phyloP scores from a whole-genome alignment of 2,888 invertebrate genomes.

The Linnaemya tessellans region DNA sequence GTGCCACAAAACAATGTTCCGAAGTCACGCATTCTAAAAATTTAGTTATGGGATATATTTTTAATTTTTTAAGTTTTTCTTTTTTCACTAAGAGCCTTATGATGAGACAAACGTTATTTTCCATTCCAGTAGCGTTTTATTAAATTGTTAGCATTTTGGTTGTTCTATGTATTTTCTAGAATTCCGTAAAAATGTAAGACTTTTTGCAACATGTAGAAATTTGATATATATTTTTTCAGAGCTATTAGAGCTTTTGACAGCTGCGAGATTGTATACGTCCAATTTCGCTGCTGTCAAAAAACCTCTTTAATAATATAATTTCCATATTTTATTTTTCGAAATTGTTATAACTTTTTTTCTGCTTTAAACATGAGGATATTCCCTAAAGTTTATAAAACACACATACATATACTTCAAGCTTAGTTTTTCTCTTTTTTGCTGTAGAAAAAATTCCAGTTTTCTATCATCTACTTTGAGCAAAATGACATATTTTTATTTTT shows the following conservation, averaged over 20 bases:
- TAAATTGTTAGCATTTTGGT: not conserved
- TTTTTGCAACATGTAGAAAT: not conserved
- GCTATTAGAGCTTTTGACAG: not conserved
- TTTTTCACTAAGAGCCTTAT: no score
- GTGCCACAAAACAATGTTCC: no score
- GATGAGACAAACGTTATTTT: no score
- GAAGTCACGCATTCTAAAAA: no score
- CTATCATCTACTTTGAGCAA: slow-evolving; percentile 17
- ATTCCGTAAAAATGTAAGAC: not conserved
- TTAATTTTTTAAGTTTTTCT: no score
- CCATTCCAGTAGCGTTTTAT: not conserved
- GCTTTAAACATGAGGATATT: slow-evolving; percentile 29
- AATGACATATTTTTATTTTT: slow-evolving; percentile 44
- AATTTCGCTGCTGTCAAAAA: slow-evolving; percentile 52
- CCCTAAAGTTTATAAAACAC: slow-evolving; percentile 36
- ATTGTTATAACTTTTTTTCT: not conserved
- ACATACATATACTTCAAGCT: not conserved
- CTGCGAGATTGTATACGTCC: slow-evolving; percentile 10
- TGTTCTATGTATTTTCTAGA: not conserved
- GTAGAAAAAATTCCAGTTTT: slow-evolving; percentile 15
- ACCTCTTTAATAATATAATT: slow-evolving; percentile 34
- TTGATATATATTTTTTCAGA: slow-evolving; percentile 25
- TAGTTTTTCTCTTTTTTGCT: not conserved
- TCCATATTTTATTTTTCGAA: not conserved
- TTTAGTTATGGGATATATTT: no score